phyloP scores from a whole-genome alignment of 2,888 invertebrate genomes.

The Dichetophora obliterata region DNA sequence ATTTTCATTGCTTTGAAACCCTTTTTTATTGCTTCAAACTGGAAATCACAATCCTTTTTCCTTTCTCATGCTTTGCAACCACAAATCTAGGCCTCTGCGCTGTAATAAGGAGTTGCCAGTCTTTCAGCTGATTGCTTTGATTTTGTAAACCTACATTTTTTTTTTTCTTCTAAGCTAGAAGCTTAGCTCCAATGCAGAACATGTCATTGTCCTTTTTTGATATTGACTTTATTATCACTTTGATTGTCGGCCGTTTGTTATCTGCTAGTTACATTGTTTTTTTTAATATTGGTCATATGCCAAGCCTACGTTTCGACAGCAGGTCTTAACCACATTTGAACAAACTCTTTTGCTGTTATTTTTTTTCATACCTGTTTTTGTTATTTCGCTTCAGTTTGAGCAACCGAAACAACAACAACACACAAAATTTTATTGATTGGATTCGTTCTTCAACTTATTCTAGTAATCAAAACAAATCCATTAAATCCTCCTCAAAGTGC shows the following conservation, averaged over 20 bases:
- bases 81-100: too few species aligned
- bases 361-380: too few species aligned
- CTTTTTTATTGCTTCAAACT: too few species aligned
- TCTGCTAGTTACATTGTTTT: neutral
- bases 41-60: too few species aligned
- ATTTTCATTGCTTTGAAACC: too few species aligned
- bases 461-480: neutral
- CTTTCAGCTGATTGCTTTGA: neutral
- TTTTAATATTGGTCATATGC: neutral
- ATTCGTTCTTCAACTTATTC: neutral
- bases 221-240: neutral
- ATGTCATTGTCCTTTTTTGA: neutral
- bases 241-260: neutral
- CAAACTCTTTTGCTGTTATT: constrained; percentile 7
- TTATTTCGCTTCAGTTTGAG: neutral
- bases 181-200: neutral
- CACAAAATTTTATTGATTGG: neutral
- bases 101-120: too few species aligned
- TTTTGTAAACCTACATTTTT: neutral
- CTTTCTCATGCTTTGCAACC: too few species aligned
- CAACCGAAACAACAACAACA: neutral
- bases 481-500: neutral
- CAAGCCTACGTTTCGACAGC: neutral
- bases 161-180: too few species aligned
- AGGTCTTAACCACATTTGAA: constrained; percentile 9